Evolutionary conservation across 2,797 vertebrate genomes (phyloP).

Genomic region (Sebastes taczanowskii): DNA sequence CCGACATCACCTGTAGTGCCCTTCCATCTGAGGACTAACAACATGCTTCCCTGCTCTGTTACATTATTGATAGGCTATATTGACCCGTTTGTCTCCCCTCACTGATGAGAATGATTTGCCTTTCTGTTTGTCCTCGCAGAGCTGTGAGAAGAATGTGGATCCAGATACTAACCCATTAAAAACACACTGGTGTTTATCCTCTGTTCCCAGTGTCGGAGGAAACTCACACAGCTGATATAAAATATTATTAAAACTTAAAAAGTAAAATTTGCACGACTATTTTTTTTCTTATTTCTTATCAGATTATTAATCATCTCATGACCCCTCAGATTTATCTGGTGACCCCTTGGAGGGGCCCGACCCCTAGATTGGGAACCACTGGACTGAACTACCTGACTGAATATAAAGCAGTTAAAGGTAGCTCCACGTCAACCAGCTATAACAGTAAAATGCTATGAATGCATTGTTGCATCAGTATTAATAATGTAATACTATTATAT

Average conservation of each 20-base stretch:
- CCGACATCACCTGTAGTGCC: background rate
- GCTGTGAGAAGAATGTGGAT: slow-evolving; percentile 56
- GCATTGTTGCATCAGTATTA: background rate
- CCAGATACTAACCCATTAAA: slow-evolving; percentile 29
- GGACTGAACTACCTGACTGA: background rate
- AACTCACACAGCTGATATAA: background rate
- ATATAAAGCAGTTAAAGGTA: background rate
- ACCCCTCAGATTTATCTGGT: background rate
- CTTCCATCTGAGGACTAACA: slow-evolving; percentile 34
- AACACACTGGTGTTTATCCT: background rate
- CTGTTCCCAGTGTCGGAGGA: background rate
- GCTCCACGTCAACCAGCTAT: background rate
- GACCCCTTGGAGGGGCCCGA: background rate
- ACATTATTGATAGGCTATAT: slow-evolving; percentile 76
- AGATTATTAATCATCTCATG: background rate
- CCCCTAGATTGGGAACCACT: background rate
- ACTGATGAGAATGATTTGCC: slow-evolving; percentile 66
- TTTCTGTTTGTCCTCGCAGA: slow-evolving; percentile 60
- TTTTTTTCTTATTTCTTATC: background rate
- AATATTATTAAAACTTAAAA: background rate
- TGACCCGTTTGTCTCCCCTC: slow-evolving; percentile 76
- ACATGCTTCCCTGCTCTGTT: slow-evolving; percentile 55
- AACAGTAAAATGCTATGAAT: background rate
- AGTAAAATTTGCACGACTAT: background rate
- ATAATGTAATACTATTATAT: background rate